phyloP scores from a whole-genome alignment of 1,140 invertebrate species.

The Hyphantria cunea region DNA sequence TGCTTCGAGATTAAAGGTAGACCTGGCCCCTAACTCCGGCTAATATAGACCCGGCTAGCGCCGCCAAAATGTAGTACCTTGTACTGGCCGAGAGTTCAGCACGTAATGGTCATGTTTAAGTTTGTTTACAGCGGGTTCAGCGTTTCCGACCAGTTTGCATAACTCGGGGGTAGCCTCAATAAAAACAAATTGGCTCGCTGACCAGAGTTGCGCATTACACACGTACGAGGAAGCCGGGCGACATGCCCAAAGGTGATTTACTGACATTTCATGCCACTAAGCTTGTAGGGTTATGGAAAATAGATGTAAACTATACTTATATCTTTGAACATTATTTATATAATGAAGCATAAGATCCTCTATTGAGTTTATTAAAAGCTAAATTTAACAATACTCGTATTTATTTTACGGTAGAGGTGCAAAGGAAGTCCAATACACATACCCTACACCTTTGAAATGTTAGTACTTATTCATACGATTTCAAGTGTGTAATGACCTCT shows the following conservation, averaged over 20 bases:
- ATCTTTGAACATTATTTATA: conserved; percentile 1
- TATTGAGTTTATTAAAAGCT: neutral
- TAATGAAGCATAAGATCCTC: neutral
- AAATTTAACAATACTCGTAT: neutral
- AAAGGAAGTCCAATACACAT: neutral
- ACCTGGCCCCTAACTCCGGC: conserved; percentile 46
- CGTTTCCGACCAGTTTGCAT: conserved; percentile 77
- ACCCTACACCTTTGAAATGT: neutral
- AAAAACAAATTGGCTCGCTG: conserved; percentile 78
- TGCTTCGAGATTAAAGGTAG: conserved; percentile 70
- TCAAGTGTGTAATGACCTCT: neutral
- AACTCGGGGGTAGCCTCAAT: conserved; percentile 77
- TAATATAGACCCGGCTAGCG: conserved; percentile 38
- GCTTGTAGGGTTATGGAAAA: conserved; percentile 38
- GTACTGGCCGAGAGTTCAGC: conserved; percentile 45
- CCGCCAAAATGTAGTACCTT: conserved; percentile 31
- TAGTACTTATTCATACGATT: neutral
- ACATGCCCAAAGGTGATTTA: conserved; percentile 70
- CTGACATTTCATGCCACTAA: conserved; percentile 51
- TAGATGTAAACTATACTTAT: conserved; percentile 35
- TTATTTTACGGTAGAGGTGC: neutral
- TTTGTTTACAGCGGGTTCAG: conserved; percentile 76
- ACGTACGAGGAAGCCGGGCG: conserved; percentile 74
- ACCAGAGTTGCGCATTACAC: conserved; percentile 71
- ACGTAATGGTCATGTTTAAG: conserved; percentile 53